Evolutionary conservation across 2,888 invertebrate species (phyloP).

Genomic region (Orthosia gracilis): DNA sequence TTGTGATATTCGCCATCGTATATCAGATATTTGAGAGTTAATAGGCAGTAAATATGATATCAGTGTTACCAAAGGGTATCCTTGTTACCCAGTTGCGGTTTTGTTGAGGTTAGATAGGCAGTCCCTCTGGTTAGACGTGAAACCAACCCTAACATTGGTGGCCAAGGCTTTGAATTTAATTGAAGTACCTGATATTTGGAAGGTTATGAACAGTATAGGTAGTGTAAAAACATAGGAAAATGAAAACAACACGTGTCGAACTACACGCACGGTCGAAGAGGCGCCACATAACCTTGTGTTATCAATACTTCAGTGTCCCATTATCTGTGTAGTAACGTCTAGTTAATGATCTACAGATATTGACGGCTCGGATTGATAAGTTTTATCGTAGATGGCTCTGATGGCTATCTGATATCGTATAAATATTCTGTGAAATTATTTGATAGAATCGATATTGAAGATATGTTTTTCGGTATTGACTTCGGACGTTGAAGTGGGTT

Average conservation of each 20-base stretch:
- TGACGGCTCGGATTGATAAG: slow-evolving; percentile 57
- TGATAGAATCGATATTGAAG: background rate
- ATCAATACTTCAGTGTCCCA: slow-evolving; percentile 35
- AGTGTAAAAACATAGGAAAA: no score
- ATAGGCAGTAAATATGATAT: no score
- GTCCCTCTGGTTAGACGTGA: no score
- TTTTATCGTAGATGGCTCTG: slow-evolving; percentile 47
- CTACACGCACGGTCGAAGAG: background rate
- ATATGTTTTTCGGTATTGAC: background rate
- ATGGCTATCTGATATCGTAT: slow-evolving; percentile 35
- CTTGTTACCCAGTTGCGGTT: no score
- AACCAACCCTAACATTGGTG: no score
- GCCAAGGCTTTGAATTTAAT: no score
- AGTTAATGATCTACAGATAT: slow-evolving; percentile 62
- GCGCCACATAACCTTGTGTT: slow-evolving; percentile 14
- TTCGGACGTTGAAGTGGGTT: background rate
- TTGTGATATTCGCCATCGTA: no score
- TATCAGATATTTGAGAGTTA: no score
- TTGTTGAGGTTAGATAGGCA: no score
- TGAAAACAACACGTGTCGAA: background rate
- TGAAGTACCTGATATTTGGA: no score
- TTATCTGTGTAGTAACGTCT: slow-evolving; percentile 47
- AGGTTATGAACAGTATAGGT: background rate
- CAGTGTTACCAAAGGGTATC: no score
- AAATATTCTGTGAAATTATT: slow-evolving; percentile 27